Evolutionary conservation across 2,797 vertebrate species (phyloP).

Genomic region (Diplodus puntazzo): DNA sequence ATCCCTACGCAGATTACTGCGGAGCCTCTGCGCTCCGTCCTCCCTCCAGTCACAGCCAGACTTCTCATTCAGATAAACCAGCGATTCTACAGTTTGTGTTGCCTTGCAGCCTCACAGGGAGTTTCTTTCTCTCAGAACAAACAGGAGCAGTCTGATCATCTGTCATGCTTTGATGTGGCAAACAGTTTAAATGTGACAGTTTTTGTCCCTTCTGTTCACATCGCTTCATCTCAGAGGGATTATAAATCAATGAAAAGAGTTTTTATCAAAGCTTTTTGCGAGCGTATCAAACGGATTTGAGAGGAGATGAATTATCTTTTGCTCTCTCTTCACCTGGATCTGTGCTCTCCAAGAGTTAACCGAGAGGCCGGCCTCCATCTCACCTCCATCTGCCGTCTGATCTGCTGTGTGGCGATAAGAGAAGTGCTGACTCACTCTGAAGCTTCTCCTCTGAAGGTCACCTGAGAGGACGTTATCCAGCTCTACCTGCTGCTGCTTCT

Average conservation of each 20-base stretch:
- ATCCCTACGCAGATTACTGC: constrained; percentile 43
- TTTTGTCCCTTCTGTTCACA: constrained; percentile 18
- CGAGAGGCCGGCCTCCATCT: constrained; percentile 1
- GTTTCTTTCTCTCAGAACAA: constrained; percentile 17
- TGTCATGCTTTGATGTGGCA: constrained; percentile 34
- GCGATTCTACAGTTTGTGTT: constrained; percentile 21
- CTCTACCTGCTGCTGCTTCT: neutral
- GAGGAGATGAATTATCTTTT: constrained; percentile 31
- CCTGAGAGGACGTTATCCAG: neutral
- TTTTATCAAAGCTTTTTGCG: constrained; percentile 25
- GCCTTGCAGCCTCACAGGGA: neutral
- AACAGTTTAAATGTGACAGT: constrained; percentile 26
- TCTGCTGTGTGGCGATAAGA: neutral
- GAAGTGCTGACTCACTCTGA: too few relatives aligned
- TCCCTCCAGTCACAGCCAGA: constrained; percentile 12
- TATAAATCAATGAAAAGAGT: constrained; percentile 17
- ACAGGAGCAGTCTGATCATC: constrained; percentile 19
- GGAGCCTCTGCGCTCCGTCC: constrained; percentile 6
- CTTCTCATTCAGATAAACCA: constrained; percentile 26
- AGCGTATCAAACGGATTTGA: constrained; percentile 37
- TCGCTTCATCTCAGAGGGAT: constrained; percentile 30
- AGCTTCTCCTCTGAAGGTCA: too few relatives aligned
- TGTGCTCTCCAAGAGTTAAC: constrained; percentile 9
- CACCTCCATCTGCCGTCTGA: neutral
- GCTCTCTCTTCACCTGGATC: constrained; percentile 11